Conservation (phyloP, 35 echinoderm and acorn worm genomes). For the Apostichopus californicus region DNA sequence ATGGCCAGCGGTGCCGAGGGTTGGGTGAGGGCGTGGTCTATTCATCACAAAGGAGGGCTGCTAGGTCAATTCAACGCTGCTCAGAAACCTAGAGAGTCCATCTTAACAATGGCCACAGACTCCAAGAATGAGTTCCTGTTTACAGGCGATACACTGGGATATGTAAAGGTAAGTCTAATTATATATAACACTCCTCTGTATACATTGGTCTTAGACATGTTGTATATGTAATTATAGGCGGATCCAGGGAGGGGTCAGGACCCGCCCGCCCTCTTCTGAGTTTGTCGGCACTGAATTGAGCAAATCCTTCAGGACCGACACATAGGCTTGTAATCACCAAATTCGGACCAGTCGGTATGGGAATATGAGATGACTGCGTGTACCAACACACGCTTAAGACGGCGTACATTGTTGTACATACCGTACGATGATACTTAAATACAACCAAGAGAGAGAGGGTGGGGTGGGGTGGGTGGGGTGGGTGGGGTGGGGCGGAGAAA, state of each 20-base stretch:
- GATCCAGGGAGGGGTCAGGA: not conserved
- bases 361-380: no score
- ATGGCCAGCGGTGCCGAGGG: constrained; percentile 95
- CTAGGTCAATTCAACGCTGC: constrained; percentile 94
- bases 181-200: not conserved
- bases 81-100: constrained; percentile 79
- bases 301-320: no score
- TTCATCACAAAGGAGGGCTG: constrained; percentile 95
- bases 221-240: not conserved
- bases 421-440: no score
- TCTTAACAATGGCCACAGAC: constrained; percentile 91
- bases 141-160: constrained; percentile 89
- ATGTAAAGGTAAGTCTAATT: constrained; percentile 75
- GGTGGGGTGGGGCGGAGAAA: no score
- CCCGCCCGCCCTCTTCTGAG: no score
- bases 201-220: not conserved
- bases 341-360: no score
- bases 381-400: no score
- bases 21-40: constrained; percentile 97
- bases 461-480: no score
- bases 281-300: no score
- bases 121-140: constrained; percentile 80
- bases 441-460: no score
- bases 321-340: no score
- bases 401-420: no score